A percentile compares a stretch with the other conserved stretches of the same genome.
phyloP scores from a whole-genome alignment of 1,140 invertebrate species.

The Drosophila takahashii region DNA sequence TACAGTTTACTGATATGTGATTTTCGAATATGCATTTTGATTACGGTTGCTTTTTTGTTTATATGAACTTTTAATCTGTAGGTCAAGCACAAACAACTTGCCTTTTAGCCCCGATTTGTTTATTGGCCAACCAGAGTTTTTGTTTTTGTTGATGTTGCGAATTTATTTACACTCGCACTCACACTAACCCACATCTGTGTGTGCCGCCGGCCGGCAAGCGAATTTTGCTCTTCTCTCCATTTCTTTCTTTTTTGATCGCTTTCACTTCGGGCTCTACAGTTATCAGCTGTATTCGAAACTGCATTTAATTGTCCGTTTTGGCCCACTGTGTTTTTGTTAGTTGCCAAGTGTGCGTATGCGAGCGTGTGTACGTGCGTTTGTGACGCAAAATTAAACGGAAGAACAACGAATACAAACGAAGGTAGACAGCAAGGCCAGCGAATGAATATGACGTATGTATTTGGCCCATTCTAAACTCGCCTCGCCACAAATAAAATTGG shows the following conservation, averaged over 20 bases:
- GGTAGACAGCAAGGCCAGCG: slow-evolving; percentile 11
- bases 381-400: slow-evolving; percentile 59
- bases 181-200: slow-evolving; percentile 1
- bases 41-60: not conserved
- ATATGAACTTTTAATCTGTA: not conserved
- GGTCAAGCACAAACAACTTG: slow-evolving; percentile 17
- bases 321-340: slow-evolving; percentile 56
- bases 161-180: slow-evolving; percentile 26
- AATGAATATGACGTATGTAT: slow-evolving; percentile 37
- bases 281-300: slow-evolving; percentile 17
- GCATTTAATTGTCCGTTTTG: slow-evolving; percentile 22
- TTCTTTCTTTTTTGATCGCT: slow-evolving; percentile 30
- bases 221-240: slow-evolving; percentile 12
- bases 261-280: slow-evolving; percentile 34
- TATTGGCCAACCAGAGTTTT: slow-evolving; percentile 8
- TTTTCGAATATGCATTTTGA: not conserved
- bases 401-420: slow-evolving; percentile 12
- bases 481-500: slow-evolving; percentile 28
- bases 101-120: slow-evolving; percentile 10
- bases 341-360: slow-evolving; percentile 37
- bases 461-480: slow-evolving; percentile 23
- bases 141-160: slow-evolving; percentile 21
- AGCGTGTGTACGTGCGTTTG: slow-evolving; percentile 18
- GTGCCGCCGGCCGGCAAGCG: slow-evolving; percentile 54
- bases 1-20: slow-evolving; percentile 11